A percentile compares a stretch with the other conserved stretches of the same genome.
Conservation (phyloP, 2,113 vertebrate genomes). For the Rattus rattus region DNA sequence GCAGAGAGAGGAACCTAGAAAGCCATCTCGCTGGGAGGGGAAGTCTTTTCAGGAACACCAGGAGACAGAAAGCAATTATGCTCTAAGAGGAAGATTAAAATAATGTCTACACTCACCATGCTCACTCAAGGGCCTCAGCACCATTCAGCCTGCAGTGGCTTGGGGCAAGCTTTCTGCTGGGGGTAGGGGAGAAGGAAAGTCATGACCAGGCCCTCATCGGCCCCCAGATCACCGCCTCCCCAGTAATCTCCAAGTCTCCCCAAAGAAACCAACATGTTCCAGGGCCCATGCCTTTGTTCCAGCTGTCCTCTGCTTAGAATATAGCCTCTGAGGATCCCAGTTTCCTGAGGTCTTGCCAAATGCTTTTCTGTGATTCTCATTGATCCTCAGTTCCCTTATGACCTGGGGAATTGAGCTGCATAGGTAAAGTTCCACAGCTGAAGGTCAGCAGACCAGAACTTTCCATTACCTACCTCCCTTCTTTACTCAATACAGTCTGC, state of each 20-base stretch:
- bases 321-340: neutral
- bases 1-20: conserved; percentile 67
- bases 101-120: conserved; percentile 36
- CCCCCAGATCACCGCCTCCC: neutral
- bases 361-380: neutral
- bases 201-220: neutral
- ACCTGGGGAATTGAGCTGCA: neutral
- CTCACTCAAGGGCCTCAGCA: neutral
- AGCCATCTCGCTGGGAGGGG: conserved; percentile 72
- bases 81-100: conserved; percentile 77
- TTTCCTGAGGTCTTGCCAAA: neutral
- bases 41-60: conserved; percentile 58
- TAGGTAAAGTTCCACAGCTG: neutral
- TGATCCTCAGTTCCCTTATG: neutral
- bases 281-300: neutral
- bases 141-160: neutral
- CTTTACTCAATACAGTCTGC: neutral
- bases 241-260: neutral
- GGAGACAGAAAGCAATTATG: conserved; percentile 80
- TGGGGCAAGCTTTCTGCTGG: conserved; percentile 5
- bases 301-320: neutral
- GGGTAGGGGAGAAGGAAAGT: rapidly evolving
- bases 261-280: neutral
- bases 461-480: neutral
- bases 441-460: neutral